Conservation (phyloP, 2,888 invertebrate genomes). For the Caenorhabditis sp. region DNA sequence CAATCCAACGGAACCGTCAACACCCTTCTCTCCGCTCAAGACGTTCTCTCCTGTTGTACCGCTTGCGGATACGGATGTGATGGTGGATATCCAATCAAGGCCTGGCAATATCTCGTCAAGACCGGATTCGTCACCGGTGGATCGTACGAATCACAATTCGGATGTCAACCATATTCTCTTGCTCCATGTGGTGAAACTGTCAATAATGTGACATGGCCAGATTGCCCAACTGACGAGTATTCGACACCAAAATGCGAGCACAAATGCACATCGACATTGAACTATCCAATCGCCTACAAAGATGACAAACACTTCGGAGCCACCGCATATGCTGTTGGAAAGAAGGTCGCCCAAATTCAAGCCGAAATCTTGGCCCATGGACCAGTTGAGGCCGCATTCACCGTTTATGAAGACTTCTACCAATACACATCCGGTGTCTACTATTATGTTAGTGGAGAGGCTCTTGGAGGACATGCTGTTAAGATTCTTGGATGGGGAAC, state of each 20-base stretch:
- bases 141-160: constrained; percentile 75
- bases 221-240: constrained; percentile 16
- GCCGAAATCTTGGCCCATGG: constrained; percentile 82
- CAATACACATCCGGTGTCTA: constrained; percentile 81
- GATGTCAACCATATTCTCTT: constrained; percentile 87
- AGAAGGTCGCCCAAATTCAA: constrained; percentile 79
- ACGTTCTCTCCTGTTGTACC: constrained; percentile 71
- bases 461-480: constrained; percentile 83
- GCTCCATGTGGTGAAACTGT: constrained; percentile 86
- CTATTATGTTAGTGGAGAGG: constrained; percentile 74
- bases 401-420: constrained; percentile 85
- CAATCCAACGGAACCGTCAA: constrained; percentile 68
- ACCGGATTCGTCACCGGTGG: constrained; percentile 88
- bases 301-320: constrained; percentile 45
- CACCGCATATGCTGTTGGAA: constrained; percentile 72
- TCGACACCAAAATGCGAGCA: constrained; percentile 37
- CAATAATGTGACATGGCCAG: constrained; percentile 77
- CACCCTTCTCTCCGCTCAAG: constrained; percentile 72
- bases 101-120: constrained; percentile 86
- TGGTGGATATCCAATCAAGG: constrained; percentile 83
- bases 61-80: constrained; percentile 75
- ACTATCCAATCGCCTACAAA: constrained; percentile 20
- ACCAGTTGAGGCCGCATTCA: constrained; percentile 87
- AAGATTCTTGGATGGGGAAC: constrained; percentile 88
- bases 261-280: constrained; percentile 22